Evolutionary conservation across 2,888 invertebrate species (phyloP), one percentile per base, ranked within the genome.

Genomic region (Aleiodes leptofemur): DNA sequence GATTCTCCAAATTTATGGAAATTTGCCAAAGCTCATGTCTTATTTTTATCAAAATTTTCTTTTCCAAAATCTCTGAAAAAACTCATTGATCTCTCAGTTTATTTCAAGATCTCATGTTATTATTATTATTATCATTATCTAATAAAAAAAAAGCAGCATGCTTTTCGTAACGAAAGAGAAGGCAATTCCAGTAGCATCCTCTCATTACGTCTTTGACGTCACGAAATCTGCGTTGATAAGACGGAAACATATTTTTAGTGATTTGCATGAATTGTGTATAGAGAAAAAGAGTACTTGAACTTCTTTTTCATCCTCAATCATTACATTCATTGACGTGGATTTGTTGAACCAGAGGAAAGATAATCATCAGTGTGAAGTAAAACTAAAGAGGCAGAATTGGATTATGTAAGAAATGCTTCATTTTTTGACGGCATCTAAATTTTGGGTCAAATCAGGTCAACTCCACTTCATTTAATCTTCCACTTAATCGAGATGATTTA

Each of bases 311-410:
- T 4, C 34, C 61, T 61, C n/a, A 34, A 14, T 16, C 4, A 13
- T 16, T n/a, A 55, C 11, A 61, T 61, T 61, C 38, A 34, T 38
- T 34, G 34, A 64, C 43, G 48, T 16, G 16, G 43, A 43, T 64
- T 48, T 16, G 64, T 64, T 48, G 64, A 48, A 48, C 64, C 48
- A 34, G 34, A 34, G 48, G 6, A 4, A 14, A 43, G 43, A 64
- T 64, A 48, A 64, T 64, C 64, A 64, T 61, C 61, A 61, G 61
- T 38, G 43, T 61, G 16, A 43, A 38, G 4, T 61, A n/a, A 43
- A 8, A 38, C 38, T 61, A 34, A 34, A 34, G 43, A 43, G 43
- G 34, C 34, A 14, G 14, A 23, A n/a, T 14, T 13, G 38, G 43
- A 14, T 61, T 61, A 61, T 61, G 61, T 61, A 61, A 61, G 38